Conservation (phyloP, 2,888 invertebrate species). For the Pelosia muscerda region DNA sequence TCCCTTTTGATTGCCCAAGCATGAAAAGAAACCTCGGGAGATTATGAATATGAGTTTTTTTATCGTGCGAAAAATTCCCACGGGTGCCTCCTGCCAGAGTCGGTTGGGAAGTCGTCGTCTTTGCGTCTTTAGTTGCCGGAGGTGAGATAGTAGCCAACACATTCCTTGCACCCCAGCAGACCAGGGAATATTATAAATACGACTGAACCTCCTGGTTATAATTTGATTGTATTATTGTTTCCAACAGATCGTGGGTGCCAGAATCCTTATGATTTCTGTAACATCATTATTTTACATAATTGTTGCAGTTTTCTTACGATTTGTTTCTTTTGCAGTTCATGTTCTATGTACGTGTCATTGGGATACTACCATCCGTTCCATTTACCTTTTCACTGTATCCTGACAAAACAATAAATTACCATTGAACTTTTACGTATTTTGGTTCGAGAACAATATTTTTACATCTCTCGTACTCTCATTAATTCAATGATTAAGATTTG, state of each 20-base stretch:
- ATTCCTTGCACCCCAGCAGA: too few relatives aligned
- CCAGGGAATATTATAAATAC: too few relatives aligned
- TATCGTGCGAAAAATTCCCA: too few relatives aligned
- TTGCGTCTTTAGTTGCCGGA: too few relatives aligned
- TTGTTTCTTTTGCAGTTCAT: conserved; percentile 38
- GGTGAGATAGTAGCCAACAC: too few relatives aligned
- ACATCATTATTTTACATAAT: conserved; percentile 61
- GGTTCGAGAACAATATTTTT: background rate
- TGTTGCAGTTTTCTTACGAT: conserved; percentile 62
- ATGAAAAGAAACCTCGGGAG: background rate
- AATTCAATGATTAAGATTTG: background rate
- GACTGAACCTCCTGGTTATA: conserved; percentile 3
- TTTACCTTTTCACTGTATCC: conserved; percentile 62
- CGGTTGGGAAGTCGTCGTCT: too few relatives aligned
- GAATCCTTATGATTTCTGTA: conserved; percentile 52
- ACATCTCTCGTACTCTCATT: too few relatives aligned
- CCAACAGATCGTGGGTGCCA: conserved; percentile 38
- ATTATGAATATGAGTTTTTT: too few relatives aligned
- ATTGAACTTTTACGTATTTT: conserved; percentile 51
- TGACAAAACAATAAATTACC: conserved; percentile 59
- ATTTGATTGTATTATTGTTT: conserved; percentile 27
- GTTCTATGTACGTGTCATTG: conserved; percentile 62
- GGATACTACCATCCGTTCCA: conserved; percentile 69
- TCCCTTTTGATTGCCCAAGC: background rate
- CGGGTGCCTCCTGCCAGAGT: too few relatives aligned